A percentile compares a stretch with the other conserved stretches of the same genome.
These are phyloP conservation scores for Manacus vitellinus DNA, from an alignment of 2,113 vertebrate genomes.

Conservation along the genomic window DNA sequence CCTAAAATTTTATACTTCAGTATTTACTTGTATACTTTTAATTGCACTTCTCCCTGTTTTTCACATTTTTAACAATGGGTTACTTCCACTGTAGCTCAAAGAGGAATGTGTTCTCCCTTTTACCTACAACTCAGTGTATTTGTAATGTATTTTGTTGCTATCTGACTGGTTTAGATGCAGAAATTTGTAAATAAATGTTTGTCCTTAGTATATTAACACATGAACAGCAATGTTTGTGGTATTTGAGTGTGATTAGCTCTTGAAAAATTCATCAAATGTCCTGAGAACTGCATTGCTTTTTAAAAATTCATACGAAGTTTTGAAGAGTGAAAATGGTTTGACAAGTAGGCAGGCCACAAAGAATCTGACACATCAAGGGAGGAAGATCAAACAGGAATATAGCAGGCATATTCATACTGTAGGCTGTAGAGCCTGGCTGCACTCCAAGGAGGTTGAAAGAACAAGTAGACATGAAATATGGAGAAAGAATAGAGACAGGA, in stretches of 20 bases:
- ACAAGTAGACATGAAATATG: constrained; percentile 73
- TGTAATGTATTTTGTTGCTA: constrained; percentile 27
- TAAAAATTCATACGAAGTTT: constrained; percentile 76
- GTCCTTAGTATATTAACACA: constrained; percentile 54
- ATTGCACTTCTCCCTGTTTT: not conserved
- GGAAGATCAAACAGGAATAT: constrained; percentile 75
- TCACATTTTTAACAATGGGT: not conserved
- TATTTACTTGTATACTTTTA: not conserved
- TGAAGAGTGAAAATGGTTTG: constrained; percentile 76
- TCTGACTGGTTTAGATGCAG: not conserved
- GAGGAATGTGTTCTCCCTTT: not conserved
- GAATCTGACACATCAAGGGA: constrained; percentile 78
- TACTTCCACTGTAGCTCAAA: not conserved
- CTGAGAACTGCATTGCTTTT: constrained; percentile 65
- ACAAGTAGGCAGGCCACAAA: constrained; percentile 78
- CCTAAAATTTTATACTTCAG: not conserved
- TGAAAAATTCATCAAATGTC: constrained; percentile 72
- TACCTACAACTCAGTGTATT: not conserved
- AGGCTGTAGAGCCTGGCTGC: constrained; percentile 64
- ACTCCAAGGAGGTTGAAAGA: constrained; percentile 75
- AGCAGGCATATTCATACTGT: constrained; percentile 67
- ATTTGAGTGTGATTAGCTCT: constrained; percentile 64
- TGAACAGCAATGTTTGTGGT: constrained; percentile 52
- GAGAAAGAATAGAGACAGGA: constrained; percentile 69
- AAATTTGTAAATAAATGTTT: constrained; percentile 69